Evolutionary conservation across 1,140 invertebrate species (phyloP).

Genomic region (Phymorhynchus buccinoides): DNA sequence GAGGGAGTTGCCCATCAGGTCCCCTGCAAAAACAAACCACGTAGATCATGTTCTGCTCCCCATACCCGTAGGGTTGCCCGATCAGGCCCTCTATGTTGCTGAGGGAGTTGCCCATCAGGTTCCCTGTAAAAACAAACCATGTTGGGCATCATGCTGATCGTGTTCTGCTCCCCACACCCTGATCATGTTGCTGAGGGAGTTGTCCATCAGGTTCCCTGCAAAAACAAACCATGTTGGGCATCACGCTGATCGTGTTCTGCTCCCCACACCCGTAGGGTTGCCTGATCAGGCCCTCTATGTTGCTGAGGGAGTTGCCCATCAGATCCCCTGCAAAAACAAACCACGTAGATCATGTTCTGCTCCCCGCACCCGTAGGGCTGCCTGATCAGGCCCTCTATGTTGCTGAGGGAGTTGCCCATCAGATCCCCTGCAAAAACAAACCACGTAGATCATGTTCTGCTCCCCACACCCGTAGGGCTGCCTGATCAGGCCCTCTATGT

Average conservation of each 20-base stretch:
- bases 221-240: conserved; percentile 86
- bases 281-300: conserved; percentile 78
- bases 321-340: conserved; percentile 61
- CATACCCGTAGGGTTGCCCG: conserved; percentile 88
- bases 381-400: conserved; percentile 78
- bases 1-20: conserved; percentile 64
- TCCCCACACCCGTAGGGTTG: conserved; percentile 93
- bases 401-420: conserved; percentile 61
- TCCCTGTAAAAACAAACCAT: conserved; percentile 57
- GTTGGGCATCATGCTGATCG: conserved; percentile 79
- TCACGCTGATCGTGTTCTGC: conserved; percentile 93
- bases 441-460: conserved; percentile 94
- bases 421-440: conserved; percentile 61
- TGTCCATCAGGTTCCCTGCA: conserved; percentile 65
- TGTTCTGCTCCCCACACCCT: conserved; percentile 95
- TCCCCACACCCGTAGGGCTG: conserved; percentile 93
- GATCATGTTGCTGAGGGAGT: conserved; percentile 72
- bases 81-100: conserved; percentile 78
- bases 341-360: conserved; percentile 94
- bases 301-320: conserved; percentile 61
- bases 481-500: conserved; percentile 78
- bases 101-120: conserved; percentile 64
- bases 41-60: conserved; percentile 95
- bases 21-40: conserved; percentile 57
- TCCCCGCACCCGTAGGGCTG: conserved; percentile 93